phyloP scores from a whole-genome alignment of 92 coral and sea anemone genomes.

The Actinostola sp. region DNA sequence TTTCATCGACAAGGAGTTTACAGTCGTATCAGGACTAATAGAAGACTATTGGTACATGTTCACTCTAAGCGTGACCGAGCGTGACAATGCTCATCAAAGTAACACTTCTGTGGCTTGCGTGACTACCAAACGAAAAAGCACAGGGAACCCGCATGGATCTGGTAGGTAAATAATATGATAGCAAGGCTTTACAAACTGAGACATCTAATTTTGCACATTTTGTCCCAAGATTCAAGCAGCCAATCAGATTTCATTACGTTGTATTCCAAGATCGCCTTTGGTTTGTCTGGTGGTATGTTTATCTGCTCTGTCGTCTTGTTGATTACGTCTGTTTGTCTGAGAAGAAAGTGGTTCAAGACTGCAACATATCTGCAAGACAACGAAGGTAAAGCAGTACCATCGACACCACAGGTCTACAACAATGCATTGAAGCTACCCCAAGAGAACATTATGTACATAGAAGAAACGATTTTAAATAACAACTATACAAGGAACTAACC shows the following conservation, averaged over 20 bases:
- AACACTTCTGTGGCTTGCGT: slow-evolving; percentile 17
- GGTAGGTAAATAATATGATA: not conserved
- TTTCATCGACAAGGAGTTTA: slow-evolving; percentile 1
- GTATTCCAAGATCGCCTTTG: slow-evolving; percentile 25
- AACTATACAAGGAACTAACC: no score
- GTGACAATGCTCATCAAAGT: slow-evolving; percentile 15
- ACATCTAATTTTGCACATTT: not conserved
- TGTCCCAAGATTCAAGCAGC: not conserved
- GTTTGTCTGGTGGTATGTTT: slow-evolving; percentile 19
- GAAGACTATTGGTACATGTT: slow-evolving; percentile 4
- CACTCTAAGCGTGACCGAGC: slow-evolving; percentile 23
- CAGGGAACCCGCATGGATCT: not conserved
- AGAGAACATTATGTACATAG: slow-evolving; percentile 14
- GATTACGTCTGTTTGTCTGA: not conserved
- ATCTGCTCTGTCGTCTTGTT: slow-evolving; percentile 1
- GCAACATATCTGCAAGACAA: not conserved
- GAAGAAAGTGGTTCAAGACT: slow-evolving; percentile 11
- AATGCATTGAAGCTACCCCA: not conserved
- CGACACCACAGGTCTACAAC: not conserved
- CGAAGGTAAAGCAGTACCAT: not conserved
- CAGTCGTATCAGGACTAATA: slow-evolving; percentile 14
- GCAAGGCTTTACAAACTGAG: not conserved
- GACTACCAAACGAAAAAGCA: slow-evolving; percentile 9
- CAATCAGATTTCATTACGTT: not conserved
- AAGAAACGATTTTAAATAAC: slow-evolving; percentile 12